Evolutionary conservation across 2,113 vertebrate species (phyloP).

Genomic region (Craseonycteris thonglongyai): DNA sequence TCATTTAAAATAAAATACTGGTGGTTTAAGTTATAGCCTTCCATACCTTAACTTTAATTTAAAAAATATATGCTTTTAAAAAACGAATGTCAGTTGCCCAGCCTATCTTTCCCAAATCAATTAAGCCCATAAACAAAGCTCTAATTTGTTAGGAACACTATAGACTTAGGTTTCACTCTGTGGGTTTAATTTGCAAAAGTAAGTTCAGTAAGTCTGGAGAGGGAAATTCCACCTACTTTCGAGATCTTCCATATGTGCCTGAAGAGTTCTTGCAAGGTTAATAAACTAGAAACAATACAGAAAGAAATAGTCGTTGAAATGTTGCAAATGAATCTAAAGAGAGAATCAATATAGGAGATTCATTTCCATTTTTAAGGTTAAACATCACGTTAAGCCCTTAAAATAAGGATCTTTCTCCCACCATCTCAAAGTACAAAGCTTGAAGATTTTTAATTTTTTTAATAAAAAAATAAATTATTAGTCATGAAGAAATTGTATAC

Average conservation of each 20-base stretch:
- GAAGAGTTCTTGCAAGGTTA: conserved; percentile 98
- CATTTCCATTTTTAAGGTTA: conserved; percentile 61
- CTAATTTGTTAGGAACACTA: conserved; percentile 37
- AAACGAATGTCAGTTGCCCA: background rate
- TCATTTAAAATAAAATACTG: conserved; percentile 15
- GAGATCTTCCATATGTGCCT: conserved; percentile 98
- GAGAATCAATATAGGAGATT: conserved; percentile 76
- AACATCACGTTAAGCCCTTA: conserved; percentile 60
- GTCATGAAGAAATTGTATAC: conserved; percentile 9
- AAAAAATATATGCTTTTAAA: background rate
- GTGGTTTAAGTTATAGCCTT: conserved; percentile 3
- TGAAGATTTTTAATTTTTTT: conserved; percentile 3
- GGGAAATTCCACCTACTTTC: conserved; percentile 92
- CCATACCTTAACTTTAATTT: background rate
- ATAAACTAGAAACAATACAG: conserved; percentile 94
- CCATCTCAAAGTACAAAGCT: conserved; percentile 31
- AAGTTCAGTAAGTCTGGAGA: conserved; percentile 69
- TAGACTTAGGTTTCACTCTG: conserved; percentile 53
- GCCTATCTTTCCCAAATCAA: background rate
- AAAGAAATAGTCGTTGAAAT: conserved; percentile 84
- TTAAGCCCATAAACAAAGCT: conserved; percentile 32
- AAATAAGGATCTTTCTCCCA: conserved; percentile 19
- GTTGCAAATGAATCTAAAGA: conserved; percentile 78
- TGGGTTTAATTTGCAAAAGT: conserved; percentile 68
- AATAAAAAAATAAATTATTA: conserved; percentile 15